Base-by-base conservation (phyloP, 1,140 invertebrate species). In the Himalopsyche phryganea region DNA sequence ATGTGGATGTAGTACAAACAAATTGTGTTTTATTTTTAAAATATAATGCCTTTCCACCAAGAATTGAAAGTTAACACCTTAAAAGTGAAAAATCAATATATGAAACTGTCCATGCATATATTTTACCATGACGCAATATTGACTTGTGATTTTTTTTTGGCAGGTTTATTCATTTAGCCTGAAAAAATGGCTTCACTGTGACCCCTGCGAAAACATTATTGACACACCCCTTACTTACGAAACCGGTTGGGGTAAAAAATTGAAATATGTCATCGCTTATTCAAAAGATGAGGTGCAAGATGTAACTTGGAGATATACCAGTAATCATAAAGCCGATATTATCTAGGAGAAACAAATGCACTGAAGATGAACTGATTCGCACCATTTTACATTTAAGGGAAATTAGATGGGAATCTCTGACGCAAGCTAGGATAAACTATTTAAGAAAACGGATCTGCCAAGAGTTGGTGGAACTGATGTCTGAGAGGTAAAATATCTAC, bases 231-330 rank as follows among this genome's bases (percentile, higher is more conserved):
- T 98, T 0, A 81, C 97, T 67, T 99, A 99, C 76, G 91, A 96
- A 73, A 79, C 79, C 61, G 96, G 96, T 0, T 95, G 92, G 92
- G 83, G 81, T 32, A 97, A 98, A 71, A 84, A 88, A 65, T 74
- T 98, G 5, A 80, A 81, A 0, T 98, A 98, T 71, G 77, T 98
- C 2, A 81, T 99, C 50, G 96, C 91, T 0, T 90, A 89, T 69
- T 94, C 93, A 0, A 79, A 81, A 35, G 91, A 98, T 69, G 94
- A 98, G 69, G 77, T 97, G 20, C 91, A 94, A 68, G 97, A 99
- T 77, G 95, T 98, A 1, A 97, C 95, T 0, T 98, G 94, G 94
- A 78, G 95, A 50, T 99, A 99, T 70, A 86, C 88, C 0, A 77
- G 74, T 23, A 75, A 96, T 53, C 87, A 84, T 66, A 70, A 80